Base-by-base conservation (phyloP, 2,113 vertebrate genomes). In the Oryzias celebensis region DNA sequence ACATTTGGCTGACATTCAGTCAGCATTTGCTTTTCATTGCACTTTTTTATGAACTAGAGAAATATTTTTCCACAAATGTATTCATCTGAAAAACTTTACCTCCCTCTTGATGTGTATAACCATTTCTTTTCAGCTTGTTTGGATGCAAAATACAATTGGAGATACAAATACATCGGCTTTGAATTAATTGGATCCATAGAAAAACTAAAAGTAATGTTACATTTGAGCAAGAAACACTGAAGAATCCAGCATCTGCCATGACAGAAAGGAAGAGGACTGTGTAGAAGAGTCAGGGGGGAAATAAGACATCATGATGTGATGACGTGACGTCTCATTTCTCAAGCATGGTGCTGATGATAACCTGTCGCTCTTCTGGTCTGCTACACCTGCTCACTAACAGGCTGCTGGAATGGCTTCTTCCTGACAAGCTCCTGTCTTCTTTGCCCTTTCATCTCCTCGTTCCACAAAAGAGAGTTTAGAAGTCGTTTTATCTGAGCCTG, bases 351-450 rank as follows among this genome's bases (percentile, higher is more conserved):
- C 63, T 73, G 82, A 70, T 84, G 90, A 89, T 88, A 90, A 87
- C 79, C 60, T 63, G 82, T 80, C 80, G 80, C 86, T 87, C 85
- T 88, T 85, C 85, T 80, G 80, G 75, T 86, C 80, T 61, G 84
- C 76, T 87, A 74, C 86, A 87, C 82, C 82, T 83, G 77, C 80
- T 70, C 73, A 58, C 76, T 88, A 81, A 85, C 76, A 77, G 84
- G 69, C 83, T 76, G 82, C 84, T 75, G 77, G 67, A 73, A 80
- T 52, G 57, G 64, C 73, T 78, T 74, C 75, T 70, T 80, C 65
- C 79, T 89, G 87, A 92, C 90, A 89, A 77, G 85, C 86, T 86
- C 72, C 85, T 82, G 83, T 89, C 87, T 84, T 73, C 76, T 62
- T 60, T 84, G 73, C 80, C 80, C 86, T 92, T 89, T 91, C 90